phyloP scores from a whole-genome alignment of 2,888 invertebrate genomes.

The Mellilla xanthometata region DNA sequence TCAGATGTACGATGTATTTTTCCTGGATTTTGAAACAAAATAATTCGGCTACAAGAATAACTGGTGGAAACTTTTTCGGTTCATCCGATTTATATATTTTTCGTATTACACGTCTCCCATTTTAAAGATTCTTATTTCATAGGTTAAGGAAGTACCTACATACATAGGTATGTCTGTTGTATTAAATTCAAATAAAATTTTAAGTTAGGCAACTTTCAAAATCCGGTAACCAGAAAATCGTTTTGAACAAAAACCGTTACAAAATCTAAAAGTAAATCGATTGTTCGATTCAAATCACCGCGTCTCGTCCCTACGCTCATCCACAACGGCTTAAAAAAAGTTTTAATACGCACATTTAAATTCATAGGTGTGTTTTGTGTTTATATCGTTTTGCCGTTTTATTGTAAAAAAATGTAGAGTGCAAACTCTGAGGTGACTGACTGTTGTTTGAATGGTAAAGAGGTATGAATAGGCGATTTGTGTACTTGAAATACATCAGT shows the following conservation, averaged over 20 bases:
- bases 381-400: slow-evolving; percentile 30
- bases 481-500: not conserved
- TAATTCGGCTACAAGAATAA: no score
- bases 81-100: no score
- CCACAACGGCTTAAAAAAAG: slow-evolving; percentile 35
- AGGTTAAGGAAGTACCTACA: no score
- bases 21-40: not conserved
- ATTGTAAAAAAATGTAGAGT: slow-evolving; percentile 31
- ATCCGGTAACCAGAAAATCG: not conserved
- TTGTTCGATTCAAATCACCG: not conserved
- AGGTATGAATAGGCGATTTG: slow-evolving; percentile 11
- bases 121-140: no score
- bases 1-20: slow-evolving; percentile 22
- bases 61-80: no score
- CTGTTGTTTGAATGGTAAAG: slow-evolving; percentile 14
- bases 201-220: no score
- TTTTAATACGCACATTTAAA: slow-evolving; percentile 44
- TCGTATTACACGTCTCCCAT: no score
- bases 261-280: not conserved
- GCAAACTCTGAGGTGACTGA: slow-evolving; percentile 22
- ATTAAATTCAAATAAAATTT: no score
- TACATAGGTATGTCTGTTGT: no score
- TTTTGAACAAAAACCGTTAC: not conserved
- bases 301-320: slow-evolving; percentile 26
- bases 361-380: slow-evolving; percentile 42